Percentiles rank a stretch among this genome's conserved stretches.
Conservation (phyloP, 2,797 vertebrate genomes). For the Lagothrix lagotricha region DNA sequence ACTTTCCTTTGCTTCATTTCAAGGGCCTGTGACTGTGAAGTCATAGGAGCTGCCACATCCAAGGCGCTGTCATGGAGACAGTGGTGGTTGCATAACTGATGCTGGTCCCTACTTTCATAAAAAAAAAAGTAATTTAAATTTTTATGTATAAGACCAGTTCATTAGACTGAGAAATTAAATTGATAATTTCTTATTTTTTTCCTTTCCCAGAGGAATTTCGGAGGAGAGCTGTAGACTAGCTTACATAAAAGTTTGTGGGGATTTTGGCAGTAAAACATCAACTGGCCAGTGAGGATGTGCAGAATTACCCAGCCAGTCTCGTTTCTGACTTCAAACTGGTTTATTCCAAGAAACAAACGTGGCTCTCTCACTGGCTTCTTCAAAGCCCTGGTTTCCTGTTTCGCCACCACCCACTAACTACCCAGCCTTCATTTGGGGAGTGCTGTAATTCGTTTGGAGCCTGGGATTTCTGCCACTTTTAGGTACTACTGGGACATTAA, state of each 20-base stretch:
- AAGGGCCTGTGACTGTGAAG: slow-evolving; percentile 71
- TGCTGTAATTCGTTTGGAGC: background rate
- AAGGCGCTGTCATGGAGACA: slow-evolving; percentile 84
- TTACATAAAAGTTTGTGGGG: background rate
- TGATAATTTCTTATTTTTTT: slow-evolving; percentile 39
- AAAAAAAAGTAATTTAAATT: slow-evolving; percentile 78
- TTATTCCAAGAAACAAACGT: background rate
- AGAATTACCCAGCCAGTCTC: background rate
- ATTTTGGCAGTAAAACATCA: background rate
- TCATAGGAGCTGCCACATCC: slow-evolving; percentile 69
- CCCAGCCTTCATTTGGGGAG: no score
- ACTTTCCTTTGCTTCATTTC: slow-evolving; percentile 77
- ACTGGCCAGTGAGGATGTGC: background rate
- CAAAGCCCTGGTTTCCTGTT: rapidly evolving
- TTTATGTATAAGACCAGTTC: slow-evolving; percentile 77
- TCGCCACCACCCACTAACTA: background rate
- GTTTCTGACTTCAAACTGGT: background rate
- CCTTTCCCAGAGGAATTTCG: slow-evolving; percentile 32
- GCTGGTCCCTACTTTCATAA: slow-evolving; percentile 81
- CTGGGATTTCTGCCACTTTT: background rate
- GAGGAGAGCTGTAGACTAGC: background rate
- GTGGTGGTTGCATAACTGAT: slow-evolving; percentile 82
- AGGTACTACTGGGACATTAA: background rate
- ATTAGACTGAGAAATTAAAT: slow-evolving; percentile 78
- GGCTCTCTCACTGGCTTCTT: background rate